Evolutionary conservation across 2,888 invertebrate species (phyloP), one percentile per base, ranked within the genome.

Genomic region (Watsonalla cultraria): DNA sequence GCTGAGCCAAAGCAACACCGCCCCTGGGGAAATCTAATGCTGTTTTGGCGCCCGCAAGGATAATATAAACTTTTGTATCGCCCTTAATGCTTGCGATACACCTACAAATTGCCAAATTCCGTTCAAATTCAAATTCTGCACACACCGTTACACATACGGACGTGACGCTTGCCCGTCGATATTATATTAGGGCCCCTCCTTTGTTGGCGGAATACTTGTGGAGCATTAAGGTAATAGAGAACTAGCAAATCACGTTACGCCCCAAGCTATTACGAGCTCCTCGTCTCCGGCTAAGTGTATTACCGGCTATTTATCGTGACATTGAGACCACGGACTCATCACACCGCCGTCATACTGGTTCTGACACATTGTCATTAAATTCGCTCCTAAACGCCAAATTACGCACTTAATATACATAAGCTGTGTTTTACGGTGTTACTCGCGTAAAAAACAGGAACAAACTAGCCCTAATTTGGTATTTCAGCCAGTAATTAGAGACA

Each of bases 191-290:
- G 78, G 76, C 72, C 75, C 73, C 64, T 75, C 80, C 79, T 84
- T 85, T 86, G 85, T 85, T 74, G 78, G 75, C 66, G 69, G 74
- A 81, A 82, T 82, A 82, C 83, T 85, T 83, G 81, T 68, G 73
- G 72, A 74, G 74, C 80, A 84, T 86, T 83, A 84, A 76, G 78
- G 82, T 82, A 85, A 83, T 78, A 82, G 81, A 76, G 80, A 75
- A 77, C 76, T 76, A 75, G 80, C 78, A 85, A 87, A 87, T 86
- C 85, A 82, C 76, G 80, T 87, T 86, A 86, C 82, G 74, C 77
- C 79, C 78, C 70, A 54, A 65, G 76, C 83, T 82, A 83, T 86
- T 81, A 84, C 71, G 72, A 65, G 57, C 68, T 76, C 74, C 72
- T 78, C 75, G 81, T 77, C 76, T 76, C 65, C 51, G 53, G 65